phyloP scores from a whole-genome alignment of 1,140 invertebrate genomes.

The Apis florea region DNA sequence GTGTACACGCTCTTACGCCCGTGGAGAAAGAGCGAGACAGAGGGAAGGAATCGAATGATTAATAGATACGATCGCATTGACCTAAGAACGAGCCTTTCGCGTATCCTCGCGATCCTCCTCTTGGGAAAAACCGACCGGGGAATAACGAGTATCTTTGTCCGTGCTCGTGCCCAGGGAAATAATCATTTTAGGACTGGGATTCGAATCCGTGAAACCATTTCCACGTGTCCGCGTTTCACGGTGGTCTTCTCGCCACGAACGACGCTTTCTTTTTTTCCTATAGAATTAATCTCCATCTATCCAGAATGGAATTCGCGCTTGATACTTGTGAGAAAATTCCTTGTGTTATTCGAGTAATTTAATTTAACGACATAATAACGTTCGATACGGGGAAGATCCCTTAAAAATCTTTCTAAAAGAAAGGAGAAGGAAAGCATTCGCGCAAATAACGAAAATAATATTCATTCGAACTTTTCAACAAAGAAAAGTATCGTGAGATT shows the following conservation, averaged over 20 bases:
- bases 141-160: slow-evolving; percentile 49
- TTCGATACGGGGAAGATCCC: too few species aligned
- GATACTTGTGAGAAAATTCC: slow-evolving; percentile 41
- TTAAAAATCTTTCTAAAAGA: too few species aligned
- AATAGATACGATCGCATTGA: slow-evolving; percentile 66
- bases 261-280: too few species aligned
- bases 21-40: slow-evolving; percentile 27
- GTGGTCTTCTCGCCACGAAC: slow-evolving; percentile 52
- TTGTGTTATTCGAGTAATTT: background rate
- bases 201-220: slow-evolving; percentile 51
- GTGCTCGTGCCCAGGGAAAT: slow-evolving; percentile 32
- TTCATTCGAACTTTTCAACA: too few species aligned
- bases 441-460: too few species aligned
- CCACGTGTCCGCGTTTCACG: slow-evolving; percentile 50
- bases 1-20: slow-evolving; percentile 48
- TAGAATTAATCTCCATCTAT: too few species aligned
- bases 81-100: slow-evolving; percentile 50
- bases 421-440: too few species aligned
- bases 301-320: slow-evolving; percentile 21
- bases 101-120: slow-evolving; percentile 35
- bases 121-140: slow-evolving; percentile 56
- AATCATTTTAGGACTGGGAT: slow-evolving; percentile 43
- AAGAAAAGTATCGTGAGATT: too few species aligned
- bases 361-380: background rate
- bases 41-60: slow-evolving; percentile 54